A percentile compares a stretch with the other conserved stretches of the same genome.
Evolutionary conservation across 1,140 invertebrate species (phyloP).

Genomic region (Lasioglossum albipes): DNA sequence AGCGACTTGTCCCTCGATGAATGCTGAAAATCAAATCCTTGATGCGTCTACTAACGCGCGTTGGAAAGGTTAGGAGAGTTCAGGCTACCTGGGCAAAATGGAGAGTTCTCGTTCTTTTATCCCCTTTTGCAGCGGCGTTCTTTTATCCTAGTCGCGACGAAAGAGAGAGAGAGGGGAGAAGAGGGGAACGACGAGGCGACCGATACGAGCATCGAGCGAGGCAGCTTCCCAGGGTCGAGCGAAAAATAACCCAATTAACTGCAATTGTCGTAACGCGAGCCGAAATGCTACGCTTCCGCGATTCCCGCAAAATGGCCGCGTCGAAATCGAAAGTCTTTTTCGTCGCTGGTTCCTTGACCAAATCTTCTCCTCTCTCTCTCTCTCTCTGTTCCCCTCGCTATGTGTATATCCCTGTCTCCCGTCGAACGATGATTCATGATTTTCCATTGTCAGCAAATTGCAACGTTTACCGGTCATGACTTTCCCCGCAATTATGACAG

Average conservation of each 20-base stretch:
- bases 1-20: too few species aligned
- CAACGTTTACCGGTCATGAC: not conserved
- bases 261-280: slow-evolving; percentile 39
- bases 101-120: not conserved
- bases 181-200: not conserved
- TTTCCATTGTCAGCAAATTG: too few species aligned
- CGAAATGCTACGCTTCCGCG: slow-evolving; percentile 23
- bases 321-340: not conserved
- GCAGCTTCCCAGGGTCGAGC: slow-evolving; percentile 46
- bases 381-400: too few species aligned
- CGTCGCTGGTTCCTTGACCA: too few species aligned
- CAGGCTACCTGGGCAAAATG: not conserved
- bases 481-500: not conserved
- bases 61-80: not conserved
- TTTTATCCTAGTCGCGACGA: too few species aligned
- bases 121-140: not conserved
- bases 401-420: too few species aligned
- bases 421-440: too few species aligned
- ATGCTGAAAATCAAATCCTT: too few species aligned
- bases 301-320: not conserved
- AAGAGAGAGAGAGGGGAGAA: too few species aligned
- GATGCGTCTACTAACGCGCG: not conserved
- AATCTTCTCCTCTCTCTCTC: not conserved
- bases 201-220: not conserved
- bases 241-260: slow-evolving; percentile 47